Conservation (phyloP, 2,888 invertebrate species). For the Adineta ricciae region DNA sequence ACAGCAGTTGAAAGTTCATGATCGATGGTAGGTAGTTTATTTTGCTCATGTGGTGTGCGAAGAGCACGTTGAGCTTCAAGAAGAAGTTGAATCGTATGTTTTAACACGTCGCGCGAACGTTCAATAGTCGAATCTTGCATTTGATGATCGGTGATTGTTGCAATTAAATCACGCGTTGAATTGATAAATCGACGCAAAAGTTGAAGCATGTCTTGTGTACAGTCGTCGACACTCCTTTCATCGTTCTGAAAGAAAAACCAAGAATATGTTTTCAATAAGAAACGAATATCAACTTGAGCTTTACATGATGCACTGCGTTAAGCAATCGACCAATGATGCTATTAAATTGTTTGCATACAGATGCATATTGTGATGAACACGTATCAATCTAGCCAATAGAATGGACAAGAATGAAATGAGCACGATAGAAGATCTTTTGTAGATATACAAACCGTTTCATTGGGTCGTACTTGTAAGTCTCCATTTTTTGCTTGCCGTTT, state of each 20-base stretch:
- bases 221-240: slow-evolving; percentile 67
- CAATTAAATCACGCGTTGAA: slow-evolving; percentile 65
- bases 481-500: slow-evolving; percentile 64
- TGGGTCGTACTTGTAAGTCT: slow-evolving; percentile 69
- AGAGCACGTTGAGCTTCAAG: slow-evolving; percentile 71
- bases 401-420: neutral
- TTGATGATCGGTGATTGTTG: slow-evolving; percentile 44
- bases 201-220: slow-evolving; percentile 69
- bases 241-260: slow-evolving; percentile 55
- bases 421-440: too few species aligned
- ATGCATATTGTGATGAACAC: neutral
- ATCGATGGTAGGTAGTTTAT: slow-evolving; percentile 50
- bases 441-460: slow-evolving; percentile 58
- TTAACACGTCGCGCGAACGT: slow-evolving; percentile 66
- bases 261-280: neutral
- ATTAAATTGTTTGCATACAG: neutral
- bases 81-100: slow-evolving; percentile 66
- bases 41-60: slow-evolving; percentile 59
- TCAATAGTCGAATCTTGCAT: slow-evolving; percentile 53
- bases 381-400: neutral
- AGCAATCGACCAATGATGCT: slow-evolving; percentile 65
- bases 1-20: slow-evolving; percentile 55
- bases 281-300: too few species aligned
- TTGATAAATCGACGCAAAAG: slow-evolving; percentile 64
- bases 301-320: slow-evolving; percentile 66